A percentile compares a stretch with the other conserved stretches of the same genome.
Conservation (phyloP, 2,113 vertebrate genomes). For the Onychostoma macrolepis region DNA sequence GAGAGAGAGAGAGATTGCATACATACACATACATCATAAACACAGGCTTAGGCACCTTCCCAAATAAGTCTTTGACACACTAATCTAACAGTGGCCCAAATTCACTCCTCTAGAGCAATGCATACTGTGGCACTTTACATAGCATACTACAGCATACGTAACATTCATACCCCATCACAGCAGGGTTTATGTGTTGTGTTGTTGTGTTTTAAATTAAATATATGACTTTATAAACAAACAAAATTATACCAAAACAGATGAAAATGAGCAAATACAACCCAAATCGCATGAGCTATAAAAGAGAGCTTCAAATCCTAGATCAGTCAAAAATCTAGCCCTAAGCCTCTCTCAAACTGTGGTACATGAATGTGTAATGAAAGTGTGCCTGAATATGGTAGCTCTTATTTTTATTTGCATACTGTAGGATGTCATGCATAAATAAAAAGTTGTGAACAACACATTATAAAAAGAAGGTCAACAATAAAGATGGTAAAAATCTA, state of each 20-base stretch:
- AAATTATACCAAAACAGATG: neutral
- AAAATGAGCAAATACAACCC: neutral
- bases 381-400: neutral
- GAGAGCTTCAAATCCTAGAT: constrained; percentile 31
- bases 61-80: constrained; percentile 21
- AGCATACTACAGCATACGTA: neutral
- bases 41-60: constrained; percentile 22
- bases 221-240: neutral
- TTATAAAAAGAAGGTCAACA: too few relatives aligned
- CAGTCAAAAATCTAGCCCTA: constrained; percentile 22
- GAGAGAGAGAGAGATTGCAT: constrained; percentile 4
- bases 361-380: neutral
- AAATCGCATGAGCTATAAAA: constrained; percentile 9
- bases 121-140: neutral
- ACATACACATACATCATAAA: constrained; percentile 24
- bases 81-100: constrained; percentile 35
- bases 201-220: neutral
- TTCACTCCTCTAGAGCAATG: neutral
- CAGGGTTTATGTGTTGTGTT: neutral
- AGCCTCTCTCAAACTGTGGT: constrained; percentile 6
- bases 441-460: neutral
- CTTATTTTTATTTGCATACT: neutral
- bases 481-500: too few relatives aligned
- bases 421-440: neutral
- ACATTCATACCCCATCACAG: neutral